Conservation (phyloP, 1,140 invertebrate genomes). For the Stegodyphus mimosarum region DNA sequence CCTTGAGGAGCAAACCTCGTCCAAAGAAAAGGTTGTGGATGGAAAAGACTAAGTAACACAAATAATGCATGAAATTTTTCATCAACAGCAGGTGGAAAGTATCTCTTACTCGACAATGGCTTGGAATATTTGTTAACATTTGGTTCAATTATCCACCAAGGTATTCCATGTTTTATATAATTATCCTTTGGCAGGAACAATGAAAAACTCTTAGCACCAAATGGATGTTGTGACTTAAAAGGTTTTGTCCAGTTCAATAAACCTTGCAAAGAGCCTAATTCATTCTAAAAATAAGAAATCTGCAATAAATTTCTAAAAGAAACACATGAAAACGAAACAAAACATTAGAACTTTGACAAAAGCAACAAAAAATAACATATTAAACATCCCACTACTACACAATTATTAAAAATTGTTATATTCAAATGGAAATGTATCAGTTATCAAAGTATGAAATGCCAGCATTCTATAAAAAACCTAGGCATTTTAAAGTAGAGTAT, state of each 20-base stretch:
- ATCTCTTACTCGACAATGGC: slow-evolving; percentile 25
- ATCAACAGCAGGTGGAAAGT: slow-evolving; percentile 30
- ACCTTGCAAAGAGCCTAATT: slow-evolving; percentile 10
- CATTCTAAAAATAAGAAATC: background rate
- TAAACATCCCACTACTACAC: background rate
- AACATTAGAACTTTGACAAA: background rate
- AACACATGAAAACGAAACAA: background rate
- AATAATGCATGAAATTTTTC: slow-evolving; percentile 17
- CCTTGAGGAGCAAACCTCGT: slow-evolving; percentile 68
- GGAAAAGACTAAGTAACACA: slow-evolving; percentile 49
- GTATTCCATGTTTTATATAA: slow-evolving; percentile 11
- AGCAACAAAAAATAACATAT: background rate
- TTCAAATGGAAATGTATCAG: too few species aligned
- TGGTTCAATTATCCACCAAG: slow-evolving; percentile 56
- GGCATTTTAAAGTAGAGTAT: too few species aligned
- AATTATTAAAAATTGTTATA: too few species aligned
- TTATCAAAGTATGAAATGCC: too few species aligned
- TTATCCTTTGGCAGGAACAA: slow-evolving; percentile 12
- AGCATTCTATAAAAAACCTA: too few species aligned
- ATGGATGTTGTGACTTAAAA: slow-evolving; percentile 14
- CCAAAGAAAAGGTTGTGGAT: slow-evolving; percentile 43
- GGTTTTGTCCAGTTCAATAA: slow-evolving; percentile 40
- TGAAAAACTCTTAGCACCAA: slow-evolving; percentile 47
- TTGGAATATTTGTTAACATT: background rate
- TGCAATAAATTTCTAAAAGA: background rate